Base-by-base conservation (phyloP, 2,113 vertebrate genomes). In the Nyctibius bracteatus region DNA sequence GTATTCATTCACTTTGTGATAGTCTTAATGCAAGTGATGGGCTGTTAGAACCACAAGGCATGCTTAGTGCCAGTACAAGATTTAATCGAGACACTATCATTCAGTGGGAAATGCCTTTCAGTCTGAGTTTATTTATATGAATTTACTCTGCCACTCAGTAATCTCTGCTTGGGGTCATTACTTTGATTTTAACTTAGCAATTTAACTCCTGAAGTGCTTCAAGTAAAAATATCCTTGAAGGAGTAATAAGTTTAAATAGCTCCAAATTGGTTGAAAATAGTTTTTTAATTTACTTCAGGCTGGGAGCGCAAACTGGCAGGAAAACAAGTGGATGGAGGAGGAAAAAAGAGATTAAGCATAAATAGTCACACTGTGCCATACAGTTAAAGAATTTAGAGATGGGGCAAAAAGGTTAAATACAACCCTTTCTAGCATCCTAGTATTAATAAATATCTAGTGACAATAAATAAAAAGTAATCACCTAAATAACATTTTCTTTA, bases 121-220 rank as follows among this genome's bases (percentile, higher is more conserved):
- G 94, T 97, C 95, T 92, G 80, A 82, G 98, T 97, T 97, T 97
- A 97, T 97, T 97, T 97, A 94, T 98, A 97, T 97, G 88, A 98
- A 97, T 98, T 98, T 98, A 97, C 97, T 97, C 92, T 83, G 46
- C 91, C 96, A 97, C 92, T 96, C 88, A 72, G 95, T 96, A 98
- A 97, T 98, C 97, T 97, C 97, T 96, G 97, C 98, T 97, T 97
- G 97, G 93, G 97, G 97, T 97, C 96, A 97, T 98, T 98, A 98
- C 96, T 98, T 98, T 98, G 97, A 97, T 98, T 98, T 98, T 97
- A 97, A 98, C 88, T 94, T 96, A 95, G 96, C 95, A 95, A 55
- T 97, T 97, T 97, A 98, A 98, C 93, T 98, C 97, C 97, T 88
- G 91, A 98, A 97, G 96, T 97, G 86, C 93, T 98, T 97, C 91